Base-by-base conservation (phyloP, 2,113 vertebrate genomes). In the Opisthocomus hoazin region DNA sequence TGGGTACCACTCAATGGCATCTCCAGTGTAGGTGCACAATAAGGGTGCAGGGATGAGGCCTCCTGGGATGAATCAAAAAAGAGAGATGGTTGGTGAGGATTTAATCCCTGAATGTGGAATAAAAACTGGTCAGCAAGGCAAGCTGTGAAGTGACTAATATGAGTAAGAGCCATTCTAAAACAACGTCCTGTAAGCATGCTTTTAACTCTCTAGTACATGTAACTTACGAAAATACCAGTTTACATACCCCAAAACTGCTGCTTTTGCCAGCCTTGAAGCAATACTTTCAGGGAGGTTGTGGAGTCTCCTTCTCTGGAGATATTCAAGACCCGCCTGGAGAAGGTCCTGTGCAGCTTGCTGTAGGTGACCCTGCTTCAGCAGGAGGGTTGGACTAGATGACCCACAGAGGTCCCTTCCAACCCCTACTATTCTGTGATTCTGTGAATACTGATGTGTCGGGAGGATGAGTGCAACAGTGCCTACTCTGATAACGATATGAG, bases 31-130 rank as follows among this genome's bases (percentile, higher is more conserved):
- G 23, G 17, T 23, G 32, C 53, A 17, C 27, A 11, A 15, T 16
- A n/a, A 43, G 39, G 53, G 20, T 60, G n/a, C 1, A 1, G 29
- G 24, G 10, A 5, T 22, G n/a, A 9, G 2, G 8, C 39, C n/a
- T 54, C 6, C 29, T 64, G 64, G 64, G 17, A 20, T 60, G 57
- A 36, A 57, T 4, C 39, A 73, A 3, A 27, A 48, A 12, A 46
- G 54, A 50, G 45, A 45, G 41, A 14, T 1, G 10, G 21, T 7
- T 54, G 29, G 26, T 50, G 75, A 73, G 43, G 39, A 30, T 71
- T 74, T 21, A n/a, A 27, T 26, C 61, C 32, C n/a, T 27, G 21
- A 30, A 45, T 24, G 26, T 65, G 48, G 20, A 85, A 19, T 53
- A 27, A 73, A 86, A 57, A 2, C 48, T 36, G 18, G 4, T 5